Base-by-base conservation (phyloP, 2,797 vertebrate genomes). In the Psittacula derbiana region DNA sequence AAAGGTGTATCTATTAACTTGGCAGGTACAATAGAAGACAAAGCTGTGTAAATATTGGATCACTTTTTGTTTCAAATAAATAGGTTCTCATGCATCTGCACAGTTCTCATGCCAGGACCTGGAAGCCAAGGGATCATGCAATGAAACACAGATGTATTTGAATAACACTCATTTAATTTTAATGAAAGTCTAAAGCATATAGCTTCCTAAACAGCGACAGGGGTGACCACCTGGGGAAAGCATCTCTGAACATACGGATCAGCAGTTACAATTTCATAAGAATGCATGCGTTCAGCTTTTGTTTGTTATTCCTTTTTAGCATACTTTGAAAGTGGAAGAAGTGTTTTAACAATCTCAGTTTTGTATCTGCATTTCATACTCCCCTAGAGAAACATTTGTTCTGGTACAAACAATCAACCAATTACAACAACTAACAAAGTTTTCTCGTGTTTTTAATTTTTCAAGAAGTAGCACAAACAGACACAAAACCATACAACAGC, bases 1-100 rank as follows among this genome's bases (percentile, higher is more conserved):
- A 88, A 94, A 94, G 27, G 95, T 84, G 89, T 47, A 95, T 82
- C 87, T 92, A 93, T 91, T 93, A 90, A 94, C 71, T 65, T 92
- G 76, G 61, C 62, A 96, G 85, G 47, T 84, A 80, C 44, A 91
- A 87, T 43, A 80, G 74, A 89, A 92, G 84, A 90, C 75, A 94
- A 96, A 96, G 71, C 49, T 95, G 57, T 64, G 70, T 57, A 91
- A 96, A 95, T 80, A 94, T 28, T 27, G 81, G 71, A 52, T 92
- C 66, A 60, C 69, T 96, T 73, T 31, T 40, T 92, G 65, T 60
- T 95, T 78, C 62, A 91, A 94, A 94, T 65, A 86, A 89, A 91
- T 16, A 57, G 15, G 72, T 85, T 40, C n/a, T 86, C 44, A 53
- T 81, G 44, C 88, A 65, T 79, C 75, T 85, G 80, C 71, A 94